Conservation (phyloP, 2,888 invertebrate genomes). For the Erpobdella octoculata region DNA sequence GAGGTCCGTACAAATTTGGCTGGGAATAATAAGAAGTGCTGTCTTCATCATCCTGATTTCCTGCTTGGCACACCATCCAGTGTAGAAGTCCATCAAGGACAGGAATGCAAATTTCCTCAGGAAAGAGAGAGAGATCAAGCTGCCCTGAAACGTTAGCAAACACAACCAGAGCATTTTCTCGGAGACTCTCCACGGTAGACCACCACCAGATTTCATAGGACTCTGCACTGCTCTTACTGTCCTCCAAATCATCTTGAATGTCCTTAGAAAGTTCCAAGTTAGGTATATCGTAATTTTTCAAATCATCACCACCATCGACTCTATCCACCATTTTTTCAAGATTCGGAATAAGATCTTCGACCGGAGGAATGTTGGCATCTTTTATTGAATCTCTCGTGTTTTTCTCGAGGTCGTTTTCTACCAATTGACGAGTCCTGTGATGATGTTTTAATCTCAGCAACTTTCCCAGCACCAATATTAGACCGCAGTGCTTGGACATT, state of each 20-base stretch:
- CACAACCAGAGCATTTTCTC: conserved; percentile 91
- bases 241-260: conserved; percentile 39
- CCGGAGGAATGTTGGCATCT: background rate
- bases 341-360: background rate
- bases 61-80: conserved; percentile 93
- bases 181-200: conserved; percentile 81
- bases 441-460: conserved; percentile 82
- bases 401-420: background rate
- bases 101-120: conserved; percentile 84
- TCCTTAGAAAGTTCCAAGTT: background rate
- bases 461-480: conserved; percentile 81
- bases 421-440: conserved; percentile 58
- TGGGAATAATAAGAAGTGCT: background rate
- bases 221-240: conserved; percentile 36
- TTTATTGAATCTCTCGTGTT: background rate
- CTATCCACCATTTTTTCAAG: background rate
- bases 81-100: conserved; percentile 89
- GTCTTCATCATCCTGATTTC: conserved; percentile 75
- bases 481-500: conserved; percentile 70
- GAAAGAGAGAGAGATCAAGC: conserved; percentile 77
- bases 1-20: background rate
- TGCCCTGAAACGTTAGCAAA: conserved; percentile 90
- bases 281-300: background rate
- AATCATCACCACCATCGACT: conserved; percentile 32
- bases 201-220: conserved; percentile 67